These are phyloP conservation scores for Spea multiplicata DNA, from an alignment of 2,113 vertebrate genomes.

Conservation along the genomic window DNA sequence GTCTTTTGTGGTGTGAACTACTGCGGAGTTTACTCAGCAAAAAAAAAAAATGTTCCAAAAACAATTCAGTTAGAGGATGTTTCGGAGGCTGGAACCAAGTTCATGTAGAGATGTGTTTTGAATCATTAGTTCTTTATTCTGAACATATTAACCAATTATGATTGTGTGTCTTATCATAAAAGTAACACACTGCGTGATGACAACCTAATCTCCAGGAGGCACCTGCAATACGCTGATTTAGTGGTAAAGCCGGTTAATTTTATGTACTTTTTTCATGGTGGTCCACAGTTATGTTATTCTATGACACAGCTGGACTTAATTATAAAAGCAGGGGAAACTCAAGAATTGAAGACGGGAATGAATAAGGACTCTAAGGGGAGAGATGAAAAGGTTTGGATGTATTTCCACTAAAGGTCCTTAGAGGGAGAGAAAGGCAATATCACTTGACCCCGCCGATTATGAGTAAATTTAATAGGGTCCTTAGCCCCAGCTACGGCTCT, in stretches of 20 bases:
- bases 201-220: constrained; percentile 13
- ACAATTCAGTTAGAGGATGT: neutral
- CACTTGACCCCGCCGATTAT: constrained; percentile 14
- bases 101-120: constrained; percentile 18
- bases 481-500: constrained; percentile 5
- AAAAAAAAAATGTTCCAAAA: neutral
- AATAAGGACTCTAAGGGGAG: constrained; percentile 16
- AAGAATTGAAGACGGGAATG: constrained; percentile 27
- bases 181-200: neutral
- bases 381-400: constrained; percentile 38
- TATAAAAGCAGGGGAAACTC: constrained; percentile 20
- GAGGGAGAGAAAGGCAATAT: constrained; percentile 30
- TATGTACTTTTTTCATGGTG: constrained; percentile 18
- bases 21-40: too few relatives aligned
- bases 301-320: constrained; percentile 37
- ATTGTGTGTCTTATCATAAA: neutral
- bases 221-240: constrained; percentile 29
- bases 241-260: neutral
- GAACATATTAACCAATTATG: constrained; percentile 11
- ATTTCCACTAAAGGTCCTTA: constrained; percentile 24
- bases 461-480: constrained; percentile 37
- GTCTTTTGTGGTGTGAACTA: too few relatives aligned
- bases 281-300: constrained; percentile 18
- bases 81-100: neutral
- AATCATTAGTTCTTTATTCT: constrained; percentile 17